Conservation (phyloP, 2,888 invertebrate species). For the Rotaria sp. region DNA sequence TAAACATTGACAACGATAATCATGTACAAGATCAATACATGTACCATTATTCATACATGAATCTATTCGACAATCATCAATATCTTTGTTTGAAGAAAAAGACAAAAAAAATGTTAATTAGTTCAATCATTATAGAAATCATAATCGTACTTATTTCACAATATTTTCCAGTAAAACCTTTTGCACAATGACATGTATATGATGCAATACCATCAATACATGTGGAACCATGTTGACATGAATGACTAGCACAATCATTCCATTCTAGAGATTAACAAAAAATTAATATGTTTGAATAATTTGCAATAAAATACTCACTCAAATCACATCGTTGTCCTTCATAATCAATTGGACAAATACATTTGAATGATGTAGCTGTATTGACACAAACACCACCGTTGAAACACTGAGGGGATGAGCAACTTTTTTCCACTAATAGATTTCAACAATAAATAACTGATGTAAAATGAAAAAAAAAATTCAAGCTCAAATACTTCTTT, state of each 20-base stretch:
- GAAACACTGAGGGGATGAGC: conserved; percentile 35
- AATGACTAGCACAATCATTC: conserved; percentile 35
- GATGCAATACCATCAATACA: conserved; percentile 30
- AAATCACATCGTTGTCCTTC: conserved; percentile 36
- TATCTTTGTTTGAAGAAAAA: neutral
- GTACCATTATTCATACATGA: conserved; percentile 39
- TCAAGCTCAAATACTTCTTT: conserved; percentile 5
- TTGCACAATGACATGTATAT: conserved; percentile 31
- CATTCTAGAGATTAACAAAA: conserved; percentile 31
- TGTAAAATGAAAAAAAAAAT: neutral
- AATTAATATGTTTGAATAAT: neutral
- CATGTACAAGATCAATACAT: conserved; percentile 33
- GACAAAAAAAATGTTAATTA: neutral
- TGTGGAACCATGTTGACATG: conserved; percentile 36
- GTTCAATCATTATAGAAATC: too few relatives aligned
- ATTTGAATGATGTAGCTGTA: conserved; percentile 37
- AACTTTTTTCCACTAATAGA: conserved; percentile 29
- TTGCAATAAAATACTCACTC: neutral
- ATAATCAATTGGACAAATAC: conserved; percentile 39
- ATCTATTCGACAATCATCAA: conserved; percentile 28
- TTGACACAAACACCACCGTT: conserved; percentile 39
- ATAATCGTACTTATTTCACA: conserved; percentile 34
- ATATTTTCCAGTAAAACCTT: conserved; percentile 36
- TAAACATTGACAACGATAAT: conserved; percentile 37
- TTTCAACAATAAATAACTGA: neutral